These are phyloP conservation scores for Latrodectus elegans DNA, from an alignment of 2,888 invertebrate genomes.

Conservation along the genomic window DNA sequence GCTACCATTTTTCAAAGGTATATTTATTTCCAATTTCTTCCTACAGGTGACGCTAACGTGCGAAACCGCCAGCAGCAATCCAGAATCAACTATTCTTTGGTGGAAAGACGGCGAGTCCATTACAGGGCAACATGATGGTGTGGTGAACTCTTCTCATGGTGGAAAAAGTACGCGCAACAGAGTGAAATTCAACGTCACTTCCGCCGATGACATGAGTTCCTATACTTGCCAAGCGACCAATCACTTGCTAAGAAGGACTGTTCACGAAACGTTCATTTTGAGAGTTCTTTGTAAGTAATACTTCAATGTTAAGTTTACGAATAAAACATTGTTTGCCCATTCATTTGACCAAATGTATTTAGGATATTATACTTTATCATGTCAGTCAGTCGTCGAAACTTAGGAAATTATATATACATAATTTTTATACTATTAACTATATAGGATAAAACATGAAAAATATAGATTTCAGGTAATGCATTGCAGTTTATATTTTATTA, in stretches of 20 bases:
- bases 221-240: slow-evolving; percentile 96
- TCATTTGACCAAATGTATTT: no score
- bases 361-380: no score
- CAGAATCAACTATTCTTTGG: slow-evolving; percentile 90
- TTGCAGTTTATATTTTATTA: no score
- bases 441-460: no score
- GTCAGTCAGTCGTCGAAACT: no score
- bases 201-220: slow-evolving; percentile 88
- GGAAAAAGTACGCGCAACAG: slow-evolving; percentile 83
- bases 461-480: no score
- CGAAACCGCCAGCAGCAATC: slow-evolving; percentile 93
- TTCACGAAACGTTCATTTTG: slow-evolving; percentile 89
- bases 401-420: no score
- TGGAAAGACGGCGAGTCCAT: slow-evolving; percentile 91
- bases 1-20: no score
- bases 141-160: slow-evolving; percentile 81
- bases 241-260: slow-evolving; percentile 86
- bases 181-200: slow-evolving; percentile 81
- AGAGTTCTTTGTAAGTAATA: slow-evolving; percentile 90
- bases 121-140: slow-evolving; percentile 79
- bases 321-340: no score
- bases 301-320: background rate
- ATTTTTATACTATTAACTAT: no score
- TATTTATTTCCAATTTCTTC: no score
- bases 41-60: slow-evolving; percentile 77